Percentiles rank a stretch among this genome's conserved stretches.
These are phyloP conservation scores for Lucilia cuprina DNA, from an alignment of 1,140 invertebrate species.

Conservation along the genomic window DNA sequence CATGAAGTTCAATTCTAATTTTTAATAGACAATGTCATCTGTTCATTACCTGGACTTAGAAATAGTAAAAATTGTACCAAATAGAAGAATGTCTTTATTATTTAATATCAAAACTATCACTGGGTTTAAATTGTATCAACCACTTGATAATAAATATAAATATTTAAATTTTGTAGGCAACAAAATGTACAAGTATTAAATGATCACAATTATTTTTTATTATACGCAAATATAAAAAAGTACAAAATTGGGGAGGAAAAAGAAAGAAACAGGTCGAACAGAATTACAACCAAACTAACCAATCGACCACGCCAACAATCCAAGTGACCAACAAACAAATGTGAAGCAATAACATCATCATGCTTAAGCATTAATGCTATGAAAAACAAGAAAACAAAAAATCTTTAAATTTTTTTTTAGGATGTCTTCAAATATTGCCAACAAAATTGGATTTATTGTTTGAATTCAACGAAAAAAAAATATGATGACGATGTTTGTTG, in stretches of 20 bases:
- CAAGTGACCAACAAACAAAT: slow-evolving; percentile 22
- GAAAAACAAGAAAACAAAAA: too few species aligned
- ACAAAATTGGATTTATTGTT: not conserved
- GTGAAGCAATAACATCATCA: slow-evolving; percentile 19
- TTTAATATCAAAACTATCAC: too few species aligned
- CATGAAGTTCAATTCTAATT: too few species aligned
- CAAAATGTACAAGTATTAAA: slow-evolving; percentile 12
- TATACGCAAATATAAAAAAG: not conserved
- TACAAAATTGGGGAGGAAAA: slow-evolving; percentile 16
- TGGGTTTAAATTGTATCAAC: not conserved
- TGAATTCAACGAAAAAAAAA: too few species aligned
- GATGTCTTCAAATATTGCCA: not conserved
- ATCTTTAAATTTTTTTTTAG: too few species aligned
- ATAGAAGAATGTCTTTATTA: too few species aligned
- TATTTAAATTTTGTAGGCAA: not conserved
- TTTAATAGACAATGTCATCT: too few species aligned
- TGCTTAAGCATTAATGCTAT: slow-evolving; percentile 23
- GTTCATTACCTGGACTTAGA: too few species aligned
- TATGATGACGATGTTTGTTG: not conserved
- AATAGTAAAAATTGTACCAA: too few species aligned
- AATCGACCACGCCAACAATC: slow-evolving; percentile 17
- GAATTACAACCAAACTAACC: too few species aligned
- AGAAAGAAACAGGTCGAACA: too few species aligned
- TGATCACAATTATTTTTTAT: slow-evolving; percentile 27
- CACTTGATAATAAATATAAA: not conserved